phyloP scores from a whole-genome alignment of 2,797 vertebrate species.

The Sarcophilus harrisii region DNA sequence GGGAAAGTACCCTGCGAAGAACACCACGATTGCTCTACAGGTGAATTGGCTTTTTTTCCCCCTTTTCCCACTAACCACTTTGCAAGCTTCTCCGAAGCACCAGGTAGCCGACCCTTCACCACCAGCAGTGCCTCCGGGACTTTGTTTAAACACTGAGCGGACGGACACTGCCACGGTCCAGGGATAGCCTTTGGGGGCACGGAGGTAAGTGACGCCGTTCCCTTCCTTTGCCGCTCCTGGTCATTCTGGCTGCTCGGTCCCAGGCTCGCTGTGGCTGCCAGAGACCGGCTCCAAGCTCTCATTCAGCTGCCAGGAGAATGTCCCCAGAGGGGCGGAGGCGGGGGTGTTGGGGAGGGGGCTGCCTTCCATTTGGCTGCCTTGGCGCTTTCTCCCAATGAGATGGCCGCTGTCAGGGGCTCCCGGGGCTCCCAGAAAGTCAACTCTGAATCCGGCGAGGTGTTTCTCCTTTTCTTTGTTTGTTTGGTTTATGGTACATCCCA shows the following conservation, averaged over 20 bases:
- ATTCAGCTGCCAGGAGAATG: neutral
- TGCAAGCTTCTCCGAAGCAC: constrained; percentile 84
- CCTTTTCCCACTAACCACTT: constrained; percentile 82
- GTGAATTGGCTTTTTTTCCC: constrained; percentile 88
- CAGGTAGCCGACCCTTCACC: constrained; percentile 86
- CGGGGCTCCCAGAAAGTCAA: constrained; percentile 44
- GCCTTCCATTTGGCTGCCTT: neutral
- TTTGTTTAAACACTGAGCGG: constrained; percentile 81
- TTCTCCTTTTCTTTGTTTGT: constrained; percentile 80
- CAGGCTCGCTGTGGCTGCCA: neutral
- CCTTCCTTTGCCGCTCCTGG: constrained; percentile 59
- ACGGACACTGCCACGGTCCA: constrained; percentile 77
- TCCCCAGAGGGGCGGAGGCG: neutral
- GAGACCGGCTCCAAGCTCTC: neutral
- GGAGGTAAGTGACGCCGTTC: constrained; percentile 84
- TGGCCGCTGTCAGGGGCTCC: constrained; percentile 12
- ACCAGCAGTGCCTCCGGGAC: constrained; percentile 83
- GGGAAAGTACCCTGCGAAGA: constrained; percentile 97
- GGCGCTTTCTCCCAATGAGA: neutral
- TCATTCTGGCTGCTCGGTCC: neutral
- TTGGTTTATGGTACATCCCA: constrained; percentile 75
- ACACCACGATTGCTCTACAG: constrained; percentile 97
- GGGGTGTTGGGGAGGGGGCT: neutral
- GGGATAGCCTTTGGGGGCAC: constrained; percentile 77
- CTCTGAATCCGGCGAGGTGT: constrained; percentile 77